Conservation (phyloP, 35 echinoderm and acorn worm genomes). For the Apostichopus japonicus region DNA sequence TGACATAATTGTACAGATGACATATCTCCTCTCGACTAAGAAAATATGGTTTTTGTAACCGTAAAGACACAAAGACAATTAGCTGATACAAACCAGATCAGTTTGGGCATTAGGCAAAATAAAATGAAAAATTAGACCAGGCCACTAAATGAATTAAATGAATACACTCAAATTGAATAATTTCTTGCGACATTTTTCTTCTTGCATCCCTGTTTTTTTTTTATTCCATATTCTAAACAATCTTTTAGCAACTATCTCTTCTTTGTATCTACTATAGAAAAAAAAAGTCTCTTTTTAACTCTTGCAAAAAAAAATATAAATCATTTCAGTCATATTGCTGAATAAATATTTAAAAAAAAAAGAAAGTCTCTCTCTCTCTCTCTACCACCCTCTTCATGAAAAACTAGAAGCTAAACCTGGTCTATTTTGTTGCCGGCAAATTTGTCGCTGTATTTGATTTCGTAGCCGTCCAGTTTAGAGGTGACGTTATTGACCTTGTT, state of each 20-base stretch:
- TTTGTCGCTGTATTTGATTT: slow-evolving; percentile 69
- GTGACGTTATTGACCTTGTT: slow-evolving; percentile 64
- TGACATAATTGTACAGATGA: too few relatives aligned
- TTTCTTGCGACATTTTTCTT: too few relatives aligned
- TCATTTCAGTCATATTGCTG: slow-evolving; percentile 59
- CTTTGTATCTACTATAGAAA: not conserved
- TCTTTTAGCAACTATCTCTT: not conserved
- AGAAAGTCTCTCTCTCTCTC: slow-evolving; percentile 35
- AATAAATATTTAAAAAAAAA: slow-evolving; percentile 61
- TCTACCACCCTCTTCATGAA: slow-evolving; percentile 13
- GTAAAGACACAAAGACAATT: too few relatives aligned
- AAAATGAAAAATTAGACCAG: too few relatives aligned
- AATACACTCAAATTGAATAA: too few relatives aligned
- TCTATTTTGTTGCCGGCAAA: slow-evolving; percentile 72
- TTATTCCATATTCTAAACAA: too few relatives aligned
- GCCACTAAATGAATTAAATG: too few relatives aligned
- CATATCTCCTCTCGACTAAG: not conserved
- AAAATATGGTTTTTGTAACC: not conserved
- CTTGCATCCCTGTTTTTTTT: too few relatives aligned
- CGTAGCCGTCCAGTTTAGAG: slow-evolving; percentile 60
- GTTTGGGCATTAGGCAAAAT: too few relatives aligned
- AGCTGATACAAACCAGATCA: too few relatives aligned
- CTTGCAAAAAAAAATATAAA: slow-evolving; percentile 54
- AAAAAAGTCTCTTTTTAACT: slow-evolving; percentile 6
- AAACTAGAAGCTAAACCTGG: slow-evolving; percentile 48